These are phyloP conservation scores for Thamnophis sirtalis DNA, from an alignment of 2,113 vertebrate species.

Conservation along the genomic window DNA sequence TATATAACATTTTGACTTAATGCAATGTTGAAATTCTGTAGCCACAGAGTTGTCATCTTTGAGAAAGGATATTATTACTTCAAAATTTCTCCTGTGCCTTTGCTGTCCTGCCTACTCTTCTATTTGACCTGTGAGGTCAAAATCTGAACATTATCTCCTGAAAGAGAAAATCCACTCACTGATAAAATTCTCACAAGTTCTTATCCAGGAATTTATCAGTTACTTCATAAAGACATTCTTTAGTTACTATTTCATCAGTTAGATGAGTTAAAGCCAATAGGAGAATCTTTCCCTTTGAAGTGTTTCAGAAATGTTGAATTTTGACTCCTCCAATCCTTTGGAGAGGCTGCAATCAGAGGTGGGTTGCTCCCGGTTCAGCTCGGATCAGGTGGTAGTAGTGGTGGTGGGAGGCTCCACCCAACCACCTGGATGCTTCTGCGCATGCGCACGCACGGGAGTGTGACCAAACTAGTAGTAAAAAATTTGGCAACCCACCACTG, in stretches of 20 bases:
- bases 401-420: no score
- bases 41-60: neutral
- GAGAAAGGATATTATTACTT: neutral
- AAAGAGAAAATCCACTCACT: neutral
- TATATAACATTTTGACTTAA: neutral
- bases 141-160: neutral
- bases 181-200: neutral
- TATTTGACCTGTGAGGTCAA: neutral
- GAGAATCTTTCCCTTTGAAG: neutral
- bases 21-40: neutral
- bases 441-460: no score
- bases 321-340: neutral
- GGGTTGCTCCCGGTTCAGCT: no score
- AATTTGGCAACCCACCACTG: no score
- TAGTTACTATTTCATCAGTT: neutral
- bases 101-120: neutral
- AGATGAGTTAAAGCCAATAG: neutral
- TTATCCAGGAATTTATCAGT: neutral
- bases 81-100: neutral
- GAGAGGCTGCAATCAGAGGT: no score
- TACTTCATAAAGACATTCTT: neutral
- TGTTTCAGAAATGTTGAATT: neutral
- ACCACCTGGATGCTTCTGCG: no score
- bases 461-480: no score
- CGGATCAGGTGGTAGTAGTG: no score